These are phyloP conservation scores for Drosophila monieri DNA, from an alignment of 2,888 invertebrate genomes.

Conservation along the genomic window DNA sequence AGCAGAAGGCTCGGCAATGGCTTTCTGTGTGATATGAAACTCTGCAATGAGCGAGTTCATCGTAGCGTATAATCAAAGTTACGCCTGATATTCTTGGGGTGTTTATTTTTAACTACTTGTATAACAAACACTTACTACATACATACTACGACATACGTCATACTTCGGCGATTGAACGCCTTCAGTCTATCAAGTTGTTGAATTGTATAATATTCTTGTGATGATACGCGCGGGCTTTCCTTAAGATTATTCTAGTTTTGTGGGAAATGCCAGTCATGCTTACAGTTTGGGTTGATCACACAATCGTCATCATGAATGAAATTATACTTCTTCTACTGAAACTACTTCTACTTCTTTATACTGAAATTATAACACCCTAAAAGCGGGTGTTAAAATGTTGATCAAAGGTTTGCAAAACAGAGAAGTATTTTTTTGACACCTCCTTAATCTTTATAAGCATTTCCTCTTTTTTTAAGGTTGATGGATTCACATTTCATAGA, in stretches of 20 bases:
- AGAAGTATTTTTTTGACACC: too few species aligned
- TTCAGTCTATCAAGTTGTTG: neutral
- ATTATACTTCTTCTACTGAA: too few species aligned
- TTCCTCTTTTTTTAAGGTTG: too few species aligned
- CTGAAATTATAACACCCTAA: too few species aligned
- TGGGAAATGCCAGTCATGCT: neutral
- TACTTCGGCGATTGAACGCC: neutral
- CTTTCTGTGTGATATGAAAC: conserved; percentile 7
- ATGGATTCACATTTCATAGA: too few species aligned
- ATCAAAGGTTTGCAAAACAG: too few species aligned
- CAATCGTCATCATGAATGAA: too few species aligned
- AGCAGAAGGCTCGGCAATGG: neutral
- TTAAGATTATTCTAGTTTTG: neutral
- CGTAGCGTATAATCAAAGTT: neutral
- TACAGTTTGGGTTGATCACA: neutral
- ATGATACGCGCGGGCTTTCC: neutral
- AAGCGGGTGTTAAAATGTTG: too few species aligned
- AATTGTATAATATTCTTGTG: neutral
- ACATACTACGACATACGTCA: neutral
- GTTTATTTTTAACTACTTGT: neutral
- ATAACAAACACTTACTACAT: neutral
- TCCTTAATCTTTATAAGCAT: too few species aligned
- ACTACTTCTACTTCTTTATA: too few species aligned
- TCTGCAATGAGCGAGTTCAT: conserved; percentile 6
- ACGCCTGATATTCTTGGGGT: neutral